Conservation (phyloP, 2,888 invertebrate genomes). For the Pachydiplax longipennis region DNA sequence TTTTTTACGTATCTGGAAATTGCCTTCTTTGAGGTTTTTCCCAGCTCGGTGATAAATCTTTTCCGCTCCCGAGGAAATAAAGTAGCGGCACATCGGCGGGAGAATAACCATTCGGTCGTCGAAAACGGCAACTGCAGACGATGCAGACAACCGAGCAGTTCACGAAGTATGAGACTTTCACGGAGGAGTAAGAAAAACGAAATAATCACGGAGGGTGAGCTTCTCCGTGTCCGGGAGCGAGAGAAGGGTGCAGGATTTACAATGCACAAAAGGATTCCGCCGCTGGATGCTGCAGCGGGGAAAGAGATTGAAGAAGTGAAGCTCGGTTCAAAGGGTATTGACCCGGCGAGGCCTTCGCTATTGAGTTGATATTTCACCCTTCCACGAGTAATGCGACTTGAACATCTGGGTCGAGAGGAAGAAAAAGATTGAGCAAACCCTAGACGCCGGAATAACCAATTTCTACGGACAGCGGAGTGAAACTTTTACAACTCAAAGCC, state of each 20-base stretch:
- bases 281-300: background rate
- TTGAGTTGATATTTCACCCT: background rate
- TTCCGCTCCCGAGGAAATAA: background rate
- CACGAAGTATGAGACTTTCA: background rate
- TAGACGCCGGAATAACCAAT: background rate
- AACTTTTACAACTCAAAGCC: no score
- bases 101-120: background rate
- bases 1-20: no score
- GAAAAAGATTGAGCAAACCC: background rate
- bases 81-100: background rate
- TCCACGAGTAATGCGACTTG: background rate
- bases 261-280: background rate
- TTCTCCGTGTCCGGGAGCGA: background rate
- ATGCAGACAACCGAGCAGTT: background rate
- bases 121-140: background rate
- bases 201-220: background rate
- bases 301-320: background rate
- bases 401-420: background rate
- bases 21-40: no score
- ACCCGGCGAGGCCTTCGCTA: background rate
- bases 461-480: no score
- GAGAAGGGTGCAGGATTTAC: background rate
- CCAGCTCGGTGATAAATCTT: no score
- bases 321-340: background rate
- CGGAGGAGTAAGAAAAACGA: background rate